Percentiles rank a stretch among this genome's conserved stretches.
phyloP scores from a whole-genome alignment of 1,140 invertebrate genomes.

The Tetragnatha versicolor region DNA sequence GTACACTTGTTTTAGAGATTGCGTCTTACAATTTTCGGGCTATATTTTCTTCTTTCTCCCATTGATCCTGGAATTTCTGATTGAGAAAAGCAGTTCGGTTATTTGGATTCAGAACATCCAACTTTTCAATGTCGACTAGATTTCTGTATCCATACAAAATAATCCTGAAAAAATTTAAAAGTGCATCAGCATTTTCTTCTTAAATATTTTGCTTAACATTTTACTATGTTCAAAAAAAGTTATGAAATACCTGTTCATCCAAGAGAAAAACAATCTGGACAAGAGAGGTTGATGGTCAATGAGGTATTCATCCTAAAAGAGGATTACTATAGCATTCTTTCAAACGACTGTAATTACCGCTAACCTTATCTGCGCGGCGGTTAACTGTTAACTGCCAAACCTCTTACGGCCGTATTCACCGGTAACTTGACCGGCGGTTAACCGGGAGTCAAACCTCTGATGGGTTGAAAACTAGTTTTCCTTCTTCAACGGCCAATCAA shows the following conservation, averaged over 20 bases:
- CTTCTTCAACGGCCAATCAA: too few relatives aligned
- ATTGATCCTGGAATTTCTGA: constrained; percentile 1
- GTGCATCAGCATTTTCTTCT: too few relatives aligned
- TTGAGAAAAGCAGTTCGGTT: neutral
- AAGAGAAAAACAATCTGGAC: constrained; percentile 9
- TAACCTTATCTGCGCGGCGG: too few relatives aligned
- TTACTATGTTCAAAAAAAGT: neutral
- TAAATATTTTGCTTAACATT: neutral
- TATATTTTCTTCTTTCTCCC: constrained; percentile 6
- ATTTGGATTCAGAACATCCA: neutral
- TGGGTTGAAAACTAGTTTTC: too few relatives aligned
- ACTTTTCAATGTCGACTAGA: neutral
- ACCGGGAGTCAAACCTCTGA: too few relatives aligned
- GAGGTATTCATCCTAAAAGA: constrained; percentile 18
- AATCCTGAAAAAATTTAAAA: neutral
- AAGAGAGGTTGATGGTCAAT: constrained; percentile 3
- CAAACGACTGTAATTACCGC: too few relatives aligned
- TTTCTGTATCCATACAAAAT: constrained; percentile 7
- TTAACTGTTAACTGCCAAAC: too few relatives aligned
- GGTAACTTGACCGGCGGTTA: too few relatives aligned
- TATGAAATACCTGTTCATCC: constrained; percentile 3
- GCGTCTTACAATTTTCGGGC: neutral
- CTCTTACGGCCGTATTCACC: too few relatives aligned
- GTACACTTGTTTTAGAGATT: neutral
- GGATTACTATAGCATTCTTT: too few relatives aligned